These are phyloP conservation scores for Nothoprocta perdicaria DNA, from an alignment of 2,113 vertebrate genomes.

Conservation along the genomic window DNA sequence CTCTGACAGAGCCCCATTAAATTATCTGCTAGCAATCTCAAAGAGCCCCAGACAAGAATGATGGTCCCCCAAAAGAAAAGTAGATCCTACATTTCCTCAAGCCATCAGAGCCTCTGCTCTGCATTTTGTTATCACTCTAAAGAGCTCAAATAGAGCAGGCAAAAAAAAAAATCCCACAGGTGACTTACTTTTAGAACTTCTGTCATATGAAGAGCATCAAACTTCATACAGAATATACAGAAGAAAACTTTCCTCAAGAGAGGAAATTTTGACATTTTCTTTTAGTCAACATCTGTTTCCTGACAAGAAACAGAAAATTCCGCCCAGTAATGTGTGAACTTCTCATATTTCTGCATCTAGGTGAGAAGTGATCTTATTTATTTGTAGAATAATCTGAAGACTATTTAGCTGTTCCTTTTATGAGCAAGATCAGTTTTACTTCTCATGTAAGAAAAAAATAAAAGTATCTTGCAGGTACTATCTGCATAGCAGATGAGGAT, in stretches of 20 bases:
- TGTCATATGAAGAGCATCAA: not conserved
- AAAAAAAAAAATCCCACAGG: not conserved
- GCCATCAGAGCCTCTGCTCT: not conserved
- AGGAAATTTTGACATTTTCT: not conserved
- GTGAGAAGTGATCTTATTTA: not conserved
- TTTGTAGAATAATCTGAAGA: not conserved
- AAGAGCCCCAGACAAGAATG: not conserved
- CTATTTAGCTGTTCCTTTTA: not conserved
- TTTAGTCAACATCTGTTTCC: not conserved
- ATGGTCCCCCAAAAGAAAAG: not conserved
- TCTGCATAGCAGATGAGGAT: not conserved
- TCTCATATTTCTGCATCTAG: not conserved
- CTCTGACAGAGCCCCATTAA: rapidly evolving
- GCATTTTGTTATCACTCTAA: not conserved
- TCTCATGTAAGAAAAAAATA: not conserved
- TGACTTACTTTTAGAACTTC: not conserved
- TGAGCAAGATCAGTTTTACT: not conserved
- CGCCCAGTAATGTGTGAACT: not conserved
- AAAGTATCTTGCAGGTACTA: not conserved
- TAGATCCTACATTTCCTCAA: not conserved
- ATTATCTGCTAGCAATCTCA: not conserved
- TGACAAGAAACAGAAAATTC: not conserved
- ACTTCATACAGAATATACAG: not conserved
- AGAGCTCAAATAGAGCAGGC: not conserved
- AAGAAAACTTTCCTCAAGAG: not conserved